Evolutionary conservation across 2,888 invertebrate species (phyloP), one percentile per base, ranked within the genome.

Genomic region (Halocaridina rubra): DNA sequence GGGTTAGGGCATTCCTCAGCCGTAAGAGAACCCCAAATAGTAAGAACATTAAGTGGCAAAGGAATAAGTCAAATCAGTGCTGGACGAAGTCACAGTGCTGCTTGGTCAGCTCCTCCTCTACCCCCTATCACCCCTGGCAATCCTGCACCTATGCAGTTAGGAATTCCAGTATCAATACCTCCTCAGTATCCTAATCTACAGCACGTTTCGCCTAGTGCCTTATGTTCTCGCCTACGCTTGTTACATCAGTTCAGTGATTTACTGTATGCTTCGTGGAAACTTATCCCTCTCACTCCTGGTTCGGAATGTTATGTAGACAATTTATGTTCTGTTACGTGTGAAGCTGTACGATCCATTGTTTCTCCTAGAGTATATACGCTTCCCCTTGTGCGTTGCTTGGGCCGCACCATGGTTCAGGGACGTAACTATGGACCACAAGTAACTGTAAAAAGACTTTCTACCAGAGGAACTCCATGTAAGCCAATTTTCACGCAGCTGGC

Each of bases 331-430:
- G 84, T 88, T 16, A 85, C 86, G 3, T 80, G 74, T 16, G 85
- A 71, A 4, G 79, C 74, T 19, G 80, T 89, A 64, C 76, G 89
- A 59, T 92, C 92, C 0, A 89, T 94, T 53, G 90, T 94, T 46
- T 93, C 93, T 0, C 92, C 93, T 0, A 90, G 93, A 75, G 93
- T 94, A 3, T 93, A 93, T 89, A 93, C 93, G 0, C 90, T 94
- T 85, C 94, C 94, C 0, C 92, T 94, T 89, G 93, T 94, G 2
- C 90, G 94, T 77, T 92, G 93, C 86, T 91, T 94, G 10, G 93
- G 93, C n/a, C 92, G 93, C 85, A 94, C 94, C 0, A 94, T 94
- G 94, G 93, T 94, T 10, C 93, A 93, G 90, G 93, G 93, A 22
- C 92, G 93, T 88, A 94, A 93, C 71, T 94, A 93, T 89, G 94